Conservation (phyloP, 2,797 vertebrate species). For the Petrocephalus schoutedeni region DNA sequence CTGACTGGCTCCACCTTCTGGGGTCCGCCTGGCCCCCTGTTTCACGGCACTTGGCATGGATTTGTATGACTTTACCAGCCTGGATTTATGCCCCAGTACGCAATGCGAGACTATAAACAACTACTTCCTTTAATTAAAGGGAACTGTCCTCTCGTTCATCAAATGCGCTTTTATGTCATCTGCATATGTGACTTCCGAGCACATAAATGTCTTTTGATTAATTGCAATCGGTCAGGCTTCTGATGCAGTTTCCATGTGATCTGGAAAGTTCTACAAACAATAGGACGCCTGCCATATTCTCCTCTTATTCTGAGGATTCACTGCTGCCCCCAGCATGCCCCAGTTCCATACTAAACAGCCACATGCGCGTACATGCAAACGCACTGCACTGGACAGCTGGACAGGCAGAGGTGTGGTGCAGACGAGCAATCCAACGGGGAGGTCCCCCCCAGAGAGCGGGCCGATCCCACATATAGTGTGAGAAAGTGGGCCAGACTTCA, state of each 20-base stretch:
- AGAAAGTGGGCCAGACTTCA: background rate
- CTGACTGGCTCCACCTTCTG: background rate
- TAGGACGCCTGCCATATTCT: background rate
- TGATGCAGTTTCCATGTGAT: background rate
- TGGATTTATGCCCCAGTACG: background rate
- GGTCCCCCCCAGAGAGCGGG: background rate
- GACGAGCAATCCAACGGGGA: background rate
- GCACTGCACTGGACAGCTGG: background rate
- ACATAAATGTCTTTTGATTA: background rate
- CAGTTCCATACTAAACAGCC: conserved; percentile 14
- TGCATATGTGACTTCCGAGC: background rate
- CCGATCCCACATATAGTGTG: background rate
- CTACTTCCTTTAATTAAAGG: conserved; percentile 17
- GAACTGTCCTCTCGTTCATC: conserved; percentile 8
- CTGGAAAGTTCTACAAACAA: background rate
- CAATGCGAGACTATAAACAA: background rate
- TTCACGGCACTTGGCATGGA: background rate
- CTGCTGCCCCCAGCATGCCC: background rate
- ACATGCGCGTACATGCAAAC: background rate
- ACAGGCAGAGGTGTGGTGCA: background rate
- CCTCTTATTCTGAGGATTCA: background rate
- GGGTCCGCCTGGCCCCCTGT: background rate
- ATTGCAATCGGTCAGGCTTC: background rate
- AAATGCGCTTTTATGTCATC: background rate
- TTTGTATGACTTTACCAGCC: conserved; percentile 2